phyloP scores from a whole-genome alignment of 2,797 vertebrate species.

The Manis pentadactyla region DNA sequence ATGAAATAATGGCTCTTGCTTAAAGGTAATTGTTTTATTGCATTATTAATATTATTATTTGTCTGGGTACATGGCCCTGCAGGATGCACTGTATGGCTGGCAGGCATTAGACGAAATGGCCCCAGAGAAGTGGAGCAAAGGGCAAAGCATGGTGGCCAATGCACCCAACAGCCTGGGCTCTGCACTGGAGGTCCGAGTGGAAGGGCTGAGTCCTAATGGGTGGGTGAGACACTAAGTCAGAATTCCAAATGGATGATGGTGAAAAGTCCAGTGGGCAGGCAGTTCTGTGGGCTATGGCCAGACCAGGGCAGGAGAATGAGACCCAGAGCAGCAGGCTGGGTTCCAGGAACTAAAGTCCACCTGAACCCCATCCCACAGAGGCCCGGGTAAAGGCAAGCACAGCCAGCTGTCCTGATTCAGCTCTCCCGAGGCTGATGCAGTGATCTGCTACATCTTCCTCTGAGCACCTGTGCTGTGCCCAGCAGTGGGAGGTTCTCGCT shows the following conservation, averaged over 20 bases:
- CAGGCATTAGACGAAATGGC: neutral
- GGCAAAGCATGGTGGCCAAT: neutral
- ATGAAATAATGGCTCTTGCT: neutral
- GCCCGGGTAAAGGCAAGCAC: neutral
- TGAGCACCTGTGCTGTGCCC: neutral
- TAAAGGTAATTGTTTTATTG: neutral
- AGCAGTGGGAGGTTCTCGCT: neutral
- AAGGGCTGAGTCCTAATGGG: neutral
- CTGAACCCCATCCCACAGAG: neutral
- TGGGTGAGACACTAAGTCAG: neutral
- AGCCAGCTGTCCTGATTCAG: neutral
- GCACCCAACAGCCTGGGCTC: neutral
- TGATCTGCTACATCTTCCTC: neutral
- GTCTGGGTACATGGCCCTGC: neutral
- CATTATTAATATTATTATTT: neutral
- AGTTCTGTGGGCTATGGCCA: neutral
- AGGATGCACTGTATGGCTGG: neutral
- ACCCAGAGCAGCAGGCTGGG: neutral
- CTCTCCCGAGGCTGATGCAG: neutral
- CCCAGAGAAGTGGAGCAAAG: neutral
- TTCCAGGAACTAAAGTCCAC: neutral
- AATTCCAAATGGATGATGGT: neutral
- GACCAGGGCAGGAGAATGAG: neutral
- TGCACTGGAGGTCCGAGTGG: neutral
- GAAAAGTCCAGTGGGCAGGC: neutral